Conservation (phyloP, 2,888 invertebrate genomes). For the Salticus scenicus region DNA sequence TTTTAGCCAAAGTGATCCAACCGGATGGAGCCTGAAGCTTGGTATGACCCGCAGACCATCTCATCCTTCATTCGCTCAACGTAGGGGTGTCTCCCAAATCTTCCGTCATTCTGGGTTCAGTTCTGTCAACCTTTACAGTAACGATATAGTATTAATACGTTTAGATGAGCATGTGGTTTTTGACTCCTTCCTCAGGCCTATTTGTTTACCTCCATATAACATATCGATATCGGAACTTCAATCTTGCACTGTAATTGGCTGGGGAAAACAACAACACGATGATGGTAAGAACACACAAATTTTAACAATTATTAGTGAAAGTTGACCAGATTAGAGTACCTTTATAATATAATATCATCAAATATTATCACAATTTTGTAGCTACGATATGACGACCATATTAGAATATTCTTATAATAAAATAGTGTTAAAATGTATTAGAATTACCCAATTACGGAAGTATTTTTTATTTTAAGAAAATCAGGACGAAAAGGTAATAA, state of each 20-base stretch:
- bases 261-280: constrained; percentile 72
- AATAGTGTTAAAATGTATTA: too few relatives aligned
- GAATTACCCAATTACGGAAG: too few relatives aligned
- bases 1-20: constrained; percentile 71
- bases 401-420: too few relatives aligned
- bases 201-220: constrained; percentile 71
- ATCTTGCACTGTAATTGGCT: constrained; percentile 76
- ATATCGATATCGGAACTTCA: constrained; percentile 68
- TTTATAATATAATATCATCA: too few relatives aligned
- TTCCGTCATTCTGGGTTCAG: constrained; percentile 71
- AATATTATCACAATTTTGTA: too few relatives aligned
- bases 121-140: constrained; percentile 70
- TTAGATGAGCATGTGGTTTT: constrained; percentile 71
- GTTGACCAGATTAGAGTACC: too few relatives aligned
- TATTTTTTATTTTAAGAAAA: too few relatives aligned
- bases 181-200: constrained; percentile 71
- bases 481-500: too few relatives aligned
- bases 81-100: constrained; percentile 67
- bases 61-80: constrained; percentile 70
- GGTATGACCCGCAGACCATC: constrained; percentile 72
- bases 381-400: too few relatives aligned
- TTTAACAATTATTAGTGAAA: too few relatives aligned
- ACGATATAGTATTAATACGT: constrained; percentile 72
- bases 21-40: constrained; percentile 72
- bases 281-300: constrained; percentile 59